These are phyloP conservation scores for Centropus bengalensis DNA, from an alignment of 2,113 vertebrate genomes.

Conservation along the genomic window DNA sequence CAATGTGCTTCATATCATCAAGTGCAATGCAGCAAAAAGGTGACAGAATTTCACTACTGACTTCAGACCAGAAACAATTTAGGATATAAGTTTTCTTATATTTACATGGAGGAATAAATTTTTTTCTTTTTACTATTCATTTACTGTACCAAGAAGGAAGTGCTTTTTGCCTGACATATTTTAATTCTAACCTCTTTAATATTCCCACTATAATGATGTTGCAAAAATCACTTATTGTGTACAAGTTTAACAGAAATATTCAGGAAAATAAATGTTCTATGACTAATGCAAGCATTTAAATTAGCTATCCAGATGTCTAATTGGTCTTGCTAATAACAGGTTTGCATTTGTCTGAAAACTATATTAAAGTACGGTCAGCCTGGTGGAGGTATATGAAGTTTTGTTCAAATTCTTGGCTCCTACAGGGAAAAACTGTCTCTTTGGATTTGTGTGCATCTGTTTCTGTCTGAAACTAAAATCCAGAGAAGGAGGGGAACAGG, in stretches of 20 bases:
- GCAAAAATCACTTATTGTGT: not conserved
- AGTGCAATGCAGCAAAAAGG: not conserved
- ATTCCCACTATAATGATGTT: not conserved
- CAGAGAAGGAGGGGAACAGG: not conserved
- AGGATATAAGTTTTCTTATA: not conserved
- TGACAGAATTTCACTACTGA: not conserved
- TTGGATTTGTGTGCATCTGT: conserved; percentile 36
- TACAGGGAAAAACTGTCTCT: not conserved
- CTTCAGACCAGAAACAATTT: not conserved
- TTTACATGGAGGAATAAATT: not conserved
- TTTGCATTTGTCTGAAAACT: not conserved
- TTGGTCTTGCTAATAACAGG: not conserved
- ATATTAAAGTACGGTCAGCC: not conserved
- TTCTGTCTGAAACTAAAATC: conserved; percentile 39
- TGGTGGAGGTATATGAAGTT: not conserved
- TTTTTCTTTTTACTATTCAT: not conserved
- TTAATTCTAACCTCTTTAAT: not conserved
- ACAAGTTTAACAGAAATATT: not conserved
- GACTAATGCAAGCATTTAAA: not conserved
- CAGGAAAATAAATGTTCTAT: not conserved
- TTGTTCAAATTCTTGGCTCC: conserved; percentile 2
- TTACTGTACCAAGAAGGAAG: not conserved
- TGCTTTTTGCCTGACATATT: not conserved
- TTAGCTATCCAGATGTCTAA: not conserved
- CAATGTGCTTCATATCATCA: not conserved